Base-by-base conservation (phyloP, 2,888 invertebrate genomes). In the Nephrotoma appendiculata region DNA sequence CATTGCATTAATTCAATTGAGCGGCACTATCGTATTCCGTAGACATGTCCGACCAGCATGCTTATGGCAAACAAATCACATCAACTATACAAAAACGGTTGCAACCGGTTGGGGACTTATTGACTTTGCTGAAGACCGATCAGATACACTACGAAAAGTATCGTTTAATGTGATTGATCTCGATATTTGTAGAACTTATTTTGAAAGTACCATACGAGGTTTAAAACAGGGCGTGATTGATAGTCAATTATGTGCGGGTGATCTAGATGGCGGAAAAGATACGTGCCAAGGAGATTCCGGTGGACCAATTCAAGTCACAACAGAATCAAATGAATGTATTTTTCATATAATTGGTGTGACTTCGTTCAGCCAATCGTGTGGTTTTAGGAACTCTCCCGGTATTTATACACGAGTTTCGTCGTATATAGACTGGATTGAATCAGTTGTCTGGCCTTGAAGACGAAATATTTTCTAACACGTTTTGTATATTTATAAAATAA, bases 61-160 rank as follows among this genome's bases (percentile, higher is more conserved):
- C n/a, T 52, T 52, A 52, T 52, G 48, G 48, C 48, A 11, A 52
- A n/a, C 48, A 52, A n/a, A 4, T 52, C 5, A 52, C n/a, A 52
- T 52, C 12, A 52, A 52, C 15, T 90, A 91, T 84, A 89, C 89
- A 0, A 90, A 90, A 88, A 93, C 93, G 0, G 92, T 94, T 12
- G 94, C 95, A 9, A 93, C 93, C 88, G 95, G 95, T 86, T 95
- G 94, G 92, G 95, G 95, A 0, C 41, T 44, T 48, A 31, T 86
- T 19, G 19, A 86, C n/a, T 41, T 9, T 12, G 41, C 1, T 41
- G 86, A 6, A 6, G 44, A 19, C 19, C 9, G 6, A 41, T 86
- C 86, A 41, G 86, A 86, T 52, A 48, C 41, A 86, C n/a, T 86
- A 12, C n/a, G 19, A 86, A 86, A 86, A 52, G 86, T 86, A 19